These are phyloP conservation scores for Sigmodon hispidus DNA, from an alignment of 2,113 vertebrate genomes.

Conservation along the genomic window DNA sequence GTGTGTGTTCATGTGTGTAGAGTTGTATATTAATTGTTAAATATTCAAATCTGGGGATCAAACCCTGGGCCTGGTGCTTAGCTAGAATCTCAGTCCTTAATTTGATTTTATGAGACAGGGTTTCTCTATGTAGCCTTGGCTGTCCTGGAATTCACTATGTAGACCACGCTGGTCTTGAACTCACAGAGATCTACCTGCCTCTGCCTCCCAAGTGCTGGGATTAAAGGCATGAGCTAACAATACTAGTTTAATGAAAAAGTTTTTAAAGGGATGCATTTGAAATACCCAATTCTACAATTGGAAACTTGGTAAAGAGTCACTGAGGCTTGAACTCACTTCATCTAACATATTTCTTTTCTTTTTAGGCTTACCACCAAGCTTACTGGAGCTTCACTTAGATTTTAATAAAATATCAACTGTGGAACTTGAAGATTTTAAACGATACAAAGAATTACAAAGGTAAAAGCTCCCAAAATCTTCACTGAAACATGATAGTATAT, in stretches of 20 bases:
- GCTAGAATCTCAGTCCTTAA: not conserved
- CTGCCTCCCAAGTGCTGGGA: not conserved
- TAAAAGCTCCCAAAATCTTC: constrained; percentile 77
- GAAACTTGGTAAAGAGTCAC: constrained; percentile 6
- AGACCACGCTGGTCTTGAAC: not conserved
- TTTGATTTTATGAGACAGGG: not conserved
- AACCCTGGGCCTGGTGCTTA: not conserved
- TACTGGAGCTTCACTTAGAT: constrained; percentile 95
- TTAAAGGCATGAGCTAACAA: not conserved
- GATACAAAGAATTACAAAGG: constrained; percentile 95
- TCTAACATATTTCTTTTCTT: constrained; percentile 45
- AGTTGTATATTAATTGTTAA: not conserved
- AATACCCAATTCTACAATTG: not conserved
- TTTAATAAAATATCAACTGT: constrained; percentile 95
- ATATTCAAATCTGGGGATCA: not conserved
- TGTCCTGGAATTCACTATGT: not conserved
- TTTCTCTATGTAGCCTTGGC: not conserved
- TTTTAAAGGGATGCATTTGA: not conserved
- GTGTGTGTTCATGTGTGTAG: not conserved
- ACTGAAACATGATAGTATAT: not conserved
- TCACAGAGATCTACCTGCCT: not conserved
- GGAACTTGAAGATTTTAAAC: constrained; percentile 95
- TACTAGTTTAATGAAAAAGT: not conserved
- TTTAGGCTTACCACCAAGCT: constrained; percentile 90
- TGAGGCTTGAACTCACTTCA: not conserved